These are phyloP conservation scores for Asobara japonica DNA, from an alignment of 1,140 invertebrate genomes.

Conservation along the genomic window DNA sequence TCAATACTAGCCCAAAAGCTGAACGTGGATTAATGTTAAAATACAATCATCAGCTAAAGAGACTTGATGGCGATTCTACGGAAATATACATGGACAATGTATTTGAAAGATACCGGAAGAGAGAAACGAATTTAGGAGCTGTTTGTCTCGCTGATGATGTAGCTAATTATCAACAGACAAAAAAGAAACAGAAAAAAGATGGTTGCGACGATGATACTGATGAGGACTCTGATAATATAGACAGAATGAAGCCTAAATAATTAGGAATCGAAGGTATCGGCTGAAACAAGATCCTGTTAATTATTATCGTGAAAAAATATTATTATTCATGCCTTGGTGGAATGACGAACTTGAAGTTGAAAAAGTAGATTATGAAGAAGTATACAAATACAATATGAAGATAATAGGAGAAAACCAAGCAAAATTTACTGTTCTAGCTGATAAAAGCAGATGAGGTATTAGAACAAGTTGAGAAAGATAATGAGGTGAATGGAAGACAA, in stretches of 20 bases:
- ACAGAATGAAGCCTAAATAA: neutral
- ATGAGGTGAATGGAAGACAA: neutral
- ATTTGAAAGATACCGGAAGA: neutral
- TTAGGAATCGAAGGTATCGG: constrained; percentile 24
- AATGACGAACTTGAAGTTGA: constrained; percentile 38
- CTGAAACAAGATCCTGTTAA: constrained; percentile 37
- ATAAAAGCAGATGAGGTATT: neutral
- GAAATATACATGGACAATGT: constrained; percentile 3
- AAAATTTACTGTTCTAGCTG: neutral
- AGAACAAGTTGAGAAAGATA: neutral
- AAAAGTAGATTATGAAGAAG: constrained; percentile 27
- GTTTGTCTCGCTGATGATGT: constrained; percentile 19
- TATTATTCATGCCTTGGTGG: constrained; percentile 40
- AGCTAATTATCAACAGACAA: neutral
- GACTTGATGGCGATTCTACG: neutral
- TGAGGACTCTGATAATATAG: neutral
- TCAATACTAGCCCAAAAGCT: neutral
- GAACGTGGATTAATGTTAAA: constrained; percentile 16
- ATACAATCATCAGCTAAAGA: neutral
- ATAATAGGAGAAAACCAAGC: neutral
- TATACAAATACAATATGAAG: constrained; percentile 14
- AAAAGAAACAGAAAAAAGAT: neutral
- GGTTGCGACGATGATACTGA: constrained; percentile 10
- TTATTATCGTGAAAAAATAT: constrained; percentile 40
- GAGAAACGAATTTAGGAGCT: neutral